phyloP scores from a whole-genome alignment of 1,140 invertebrate genomes.

The Thaumatotibia leucotreta region DNA sequence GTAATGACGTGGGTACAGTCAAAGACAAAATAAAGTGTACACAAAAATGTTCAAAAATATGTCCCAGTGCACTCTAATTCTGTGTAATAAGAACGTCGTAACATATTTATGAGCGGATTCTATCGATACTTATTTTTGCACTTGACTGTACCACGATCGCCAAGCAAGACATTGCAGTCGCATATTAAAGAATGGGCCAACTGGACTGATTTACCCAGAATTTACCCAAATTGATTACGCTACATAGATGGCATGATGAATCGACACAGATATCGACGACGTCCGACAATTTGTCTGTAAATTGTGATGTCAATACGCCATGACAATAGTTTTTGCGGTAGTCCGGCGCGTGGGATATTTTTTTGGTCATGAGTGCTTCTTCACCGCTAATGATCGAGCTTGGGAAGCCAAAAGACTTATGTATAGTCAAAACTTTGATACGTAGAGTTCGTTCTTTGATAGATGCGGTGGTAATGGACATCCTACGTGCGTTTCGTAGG shows the following conservation, averaged over 20 bases:
- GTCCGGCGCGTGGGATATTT: conserved; percentile 17
- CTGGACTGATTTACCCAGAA: background rate
- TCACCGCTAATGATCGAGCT: conserved; percentile 14
- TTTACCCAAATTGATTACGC: background rate
- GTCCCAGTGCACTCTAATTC: too few relatives aligned
- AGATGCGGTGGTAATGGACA: background rate
- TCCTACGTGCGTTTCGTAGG: background rate
- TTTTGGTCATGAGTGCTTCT: conserved; percentile 22
- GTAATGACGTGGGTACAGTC: too few relatives aligned
- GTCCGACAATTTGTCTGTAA: background rate
- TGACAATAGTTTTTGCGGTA: conserved; percentile 19
- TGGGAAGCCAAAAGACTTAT: conserved; percentile 16
- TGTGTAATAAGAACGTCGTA: too few relatives aligned
- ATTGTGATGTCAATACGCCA: background rate
- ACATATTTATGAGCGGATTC: too few relatives aligned
- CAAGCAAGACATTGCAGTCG: too few relatives aligned
- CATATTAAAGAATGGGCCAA: background rate
- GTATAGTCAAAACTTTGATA: background rate
- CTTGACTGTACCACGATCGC: too few relatives aligned
- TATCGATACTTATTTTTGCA: too few relatives aligned
- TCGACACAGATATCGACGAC: background rate
- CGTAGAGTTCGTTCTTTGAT: background rate
- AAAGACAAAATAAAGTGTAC: too few relatives aligned
- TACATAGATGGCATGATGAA: background rate
- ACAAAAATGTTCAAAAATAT: too few relatives aligned